A percentile compares a stretch with the other conserved stretches of the same genome.
Evolutionary conservation across 2,797 vertebrate species (phyloP).

Genomic region (Oreochromis mossambicus): DNA sequence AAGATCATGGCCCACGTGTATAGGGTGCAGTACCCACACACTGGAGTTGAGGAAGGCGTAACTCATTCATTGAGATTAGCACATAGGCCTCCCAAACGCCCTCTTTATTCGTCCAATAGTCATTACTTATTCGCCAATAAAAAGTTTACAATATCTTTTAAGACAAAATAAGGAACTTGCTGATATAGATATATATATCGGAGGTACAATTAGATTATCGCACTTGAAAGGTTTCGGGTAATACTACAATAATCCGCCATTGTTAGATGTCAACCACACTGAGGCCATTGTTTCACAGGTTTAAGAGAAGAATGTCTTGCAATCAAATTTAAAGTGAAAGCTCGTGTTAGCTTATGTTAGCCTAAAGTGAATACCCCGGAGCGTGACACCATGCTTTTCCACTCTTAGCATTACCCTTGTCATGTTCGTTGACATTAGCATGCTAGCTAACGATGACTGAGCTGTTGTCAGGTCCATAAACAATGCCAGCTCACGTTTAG

Average conservation of each 20-base stretch:
- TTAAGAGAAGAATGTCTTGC: background rate
- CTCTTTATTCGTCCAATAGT: background rate
- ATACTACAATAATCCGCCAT: background rate
- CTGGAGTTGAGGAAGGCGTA: background rate
- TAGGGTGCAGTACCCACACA: background rate
- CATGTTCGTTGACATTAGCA: conserved; percentile 43
- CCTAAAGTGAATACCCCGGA: background rate
- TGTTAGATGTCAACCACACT: background rate
- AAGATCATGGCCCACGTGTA: background rate
- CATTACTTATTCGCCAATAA: background rate
- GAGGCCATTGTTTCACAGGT: background rate
- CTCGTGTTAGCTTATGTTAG: background rate
- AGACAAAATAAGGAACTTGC: background rate
- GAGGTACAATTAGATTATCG: background rate
- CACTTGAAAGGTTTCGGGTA: background rate
- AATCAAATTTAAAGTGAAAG: background rate
- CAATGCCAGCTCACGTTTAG: background rate
- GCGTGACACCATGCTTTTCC: conserved; percentile 50
- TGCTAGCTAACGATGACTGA: background rate
- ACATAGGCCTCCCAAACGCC: background rate
- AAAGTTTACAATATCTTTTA: background rate
- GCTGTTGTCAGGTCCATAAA: background rate
- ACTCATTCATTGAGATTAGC: conserved; percentile 3
- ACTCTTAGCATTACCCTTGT: conserved; percentile 23
- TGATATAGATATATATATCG: rapidly evolving